phyloP scores from a whole-genome alignment of 2,797 vertebrate genomes.

The Okamejei kenojei region DNA sequence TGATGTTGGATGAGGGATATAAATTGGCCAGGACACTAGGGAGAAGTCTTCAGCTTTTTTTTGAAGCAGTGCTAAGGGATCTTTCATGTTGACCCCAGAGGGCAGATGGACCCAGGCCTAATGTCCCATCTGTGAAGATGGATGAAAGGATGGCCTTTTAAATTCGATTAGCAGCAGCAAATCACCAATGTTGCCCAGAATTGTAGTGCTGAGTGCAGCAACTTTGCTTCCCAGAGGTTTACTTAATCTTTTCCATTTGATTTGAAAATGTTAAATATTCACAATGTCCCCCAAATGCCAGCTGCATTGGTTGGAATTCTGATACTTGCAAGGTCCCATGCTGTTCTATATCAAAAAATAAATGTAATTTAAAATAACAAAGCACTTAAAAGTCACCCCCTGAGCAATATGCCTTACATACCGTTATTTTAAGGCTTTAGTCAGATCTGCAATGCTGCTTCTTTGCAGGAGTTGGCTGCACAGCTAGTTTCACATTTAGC shows the following conservation, averaged over 20 bases:
- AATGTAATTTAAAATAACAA: constrained; percentile 23
- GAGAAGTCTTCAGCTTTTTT: neutral
- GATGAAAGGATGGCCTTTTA: constrained; percentile 25
- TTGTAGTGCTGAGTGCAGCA: neutral
- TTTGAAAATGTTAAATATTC: constrained; percentile 9
- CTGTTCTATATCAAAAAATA: constrained; percentile 18
- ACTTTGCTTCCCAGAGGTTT: neutral
- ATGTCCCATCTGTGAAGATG: neutral
- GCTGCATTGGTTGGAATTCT: neutral
- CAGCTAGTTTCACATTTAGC: neutral
- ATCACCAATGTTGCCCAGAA: neutral
- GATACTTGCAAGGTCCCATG: constrained; percentile 11
- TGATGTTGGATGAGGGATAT: neutral
- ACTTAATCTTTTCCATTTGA: neutral
- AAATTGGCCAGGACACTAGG: neutral
- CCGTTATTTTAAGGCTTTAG: constrained; percentile 11
- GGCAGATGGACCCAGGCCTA: neutral
- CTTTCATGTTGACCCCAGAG: neutral
- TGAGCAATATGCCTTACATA: constrained; percentile 17
- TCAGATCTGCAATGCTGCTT: constrained; percentile 21
- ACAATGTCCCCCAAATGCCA: neutral
- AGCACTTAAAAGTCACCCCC: constrained; percentile 32
- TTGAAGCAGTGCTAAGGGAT: neutral
- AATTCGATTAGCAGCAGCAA: neutral
- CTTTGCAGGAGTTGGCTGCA: neutral